Evolutionary conservation across 2,797 vertebrate species (phyloP), one percentile per base, ranked within the genome.

Genomic region (Mastacembelus armatus): DNA sequence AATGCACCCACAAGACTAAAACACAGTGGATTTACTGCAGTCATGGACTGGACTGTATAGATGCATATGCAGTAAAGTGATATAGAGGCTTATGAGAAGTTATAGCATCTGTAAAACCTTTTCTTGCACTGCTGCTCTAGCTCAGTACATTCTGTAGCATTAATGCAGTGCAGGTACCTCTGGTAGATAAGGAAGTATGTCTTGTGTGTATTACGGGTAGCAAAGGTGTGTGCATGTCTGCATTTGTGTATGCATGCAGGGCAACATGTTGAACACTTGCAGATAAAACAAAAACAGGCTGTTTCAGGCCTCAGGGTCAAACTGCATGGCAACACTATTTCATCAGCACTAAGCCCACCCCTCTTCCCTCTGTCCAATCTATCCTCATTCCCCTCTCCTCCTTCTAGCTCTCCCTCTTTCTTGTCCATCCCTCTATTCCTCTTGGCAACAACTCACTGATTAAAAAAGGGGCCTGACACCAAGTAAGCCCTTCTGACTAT

Each of bases 391-490:
- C 29, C n/a, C 26, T 50, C 39, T 38, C 38, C 39, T 42, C 26
- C 38, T 44, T 36, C 57, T 49, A 49, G 39, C 32, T 15, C 54
- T 36, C 45, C 58, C 39, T 71, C 10, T 49, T 54, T 56, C 68
- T 74, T 19, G 50, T 63, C 75, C 39, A 55, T 74, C 43, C 48
- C 24, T 71, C 66, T 22, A 47, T 74, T 73, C 78, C 84, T 80
- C 66, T 71, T 72, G 85, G 81, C 77, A 84, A 86, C 72, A 77
- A 47, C 59, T 63, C 51, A n/a, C 75, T 85, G 86, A 89, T 90
- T 84, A 86, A 92, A 85, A 88, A 90, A 81, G 58, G 44, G 54
- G 26, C 38, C 44, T 75, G 80, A 88, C 84, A 84, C 72, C 12
- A 55, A 81, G 75, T 86, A 89, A 89, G 85, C 81, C 74, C 43